A percentile compares a stretch with the other conserved stretches of the same genome.
phyloP scores from a whole-genome alignment of 2,797 vertebrate genomes.

The Pangasius krempfi region DNA sequence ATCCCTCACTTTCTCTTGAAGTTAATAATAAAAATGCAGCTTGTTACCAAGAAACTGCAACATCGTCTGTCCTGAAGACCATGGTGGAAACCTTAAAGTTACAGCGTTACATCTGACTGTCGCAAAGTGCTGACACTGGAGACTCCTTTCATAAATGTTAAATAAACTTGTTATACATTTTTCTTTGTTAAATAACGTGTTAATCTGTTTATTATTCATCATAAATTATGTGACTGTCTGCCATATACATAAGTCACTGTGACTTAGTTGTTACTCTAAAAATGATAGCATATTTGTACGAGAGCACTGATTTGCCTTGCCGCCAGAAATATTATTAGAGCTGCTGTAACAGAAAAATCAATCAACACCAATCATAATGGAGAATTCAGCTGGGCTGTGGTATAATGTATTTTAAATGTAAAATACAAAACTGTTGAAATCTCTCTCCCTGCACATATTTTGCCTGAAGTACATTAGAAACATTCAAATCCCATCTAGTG shows the following conservation, averaged over 20 bases:
- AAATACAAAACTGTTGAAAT: background rate
- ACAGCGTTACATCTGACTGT: background rate
- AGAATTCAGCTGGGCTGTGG: background rate
- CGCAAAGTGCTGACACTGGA: background rate
- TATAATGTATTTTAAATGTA: background rate
- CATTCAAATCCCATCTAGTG: background rate
- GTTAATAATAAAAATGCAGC: background rate
- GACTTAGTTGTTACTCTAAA: background rate
- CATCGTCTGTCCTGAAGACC: background rate
- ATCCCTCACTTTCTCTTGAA: background rate
- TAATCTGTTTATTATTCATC: background rate
- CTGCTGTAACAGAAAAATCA: background rate
- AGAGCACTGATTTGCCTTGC: background rate
- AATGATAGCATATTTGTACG: background rate
- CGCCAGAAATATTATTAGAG: background rate
- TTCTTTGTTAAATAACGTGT: background rate
- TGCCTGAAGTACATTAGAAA: background rate
- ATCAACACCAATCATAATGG: background rate
- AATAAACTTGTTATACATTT: background rate
- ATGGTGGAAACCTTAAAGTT: background rate
- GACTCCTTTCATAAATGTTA: background rate
- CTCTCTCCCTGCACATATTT: conserved; percentile 11
- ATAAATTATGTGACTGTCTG: background rate
- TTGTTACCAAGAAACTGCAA: background rate
- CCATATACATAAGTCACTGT: background rate